Conservation (phyloP, 2,797 vertebrate genomes). For the Eulemur mongoz region DNA sequence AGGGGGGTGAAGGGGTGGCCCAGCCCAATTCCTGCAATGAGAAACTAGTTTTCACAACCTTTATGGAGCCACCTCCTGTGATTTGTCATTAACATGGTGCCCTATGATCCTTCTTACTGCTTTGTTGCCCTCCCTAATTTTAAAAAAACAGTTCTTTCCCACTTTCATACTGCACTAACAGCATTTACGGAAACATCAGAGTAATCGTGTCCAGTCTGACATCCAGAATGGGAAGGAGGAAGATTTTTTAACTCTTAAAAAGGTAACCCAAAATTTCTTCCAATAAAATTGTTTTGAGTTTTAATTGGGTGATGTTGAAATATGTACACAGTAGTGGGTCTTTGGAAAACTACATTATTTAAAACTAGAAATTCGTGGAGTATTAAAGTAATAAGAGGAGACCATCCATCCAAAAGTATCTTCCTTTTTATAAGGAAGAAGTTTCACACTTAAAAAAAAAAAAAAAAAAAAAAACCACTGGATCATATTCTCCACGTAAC, state of each 20-base stretch:
- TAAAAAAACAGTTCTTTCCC: neutral
- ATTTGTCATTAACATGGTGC: conserved; percentile 61
- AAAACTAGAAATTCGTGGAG: neutral
- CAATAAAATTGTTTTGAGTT: neutral
- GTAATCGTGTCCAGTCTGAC: neutral
- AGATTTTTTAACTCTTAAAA: neutral
- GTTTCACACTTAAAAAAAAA: neutral
- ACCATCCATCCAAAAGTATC: neutral
- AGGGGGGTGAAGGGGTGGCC: conserved; percentile 67
- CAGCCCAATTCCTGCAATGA: conserved; percentile 70
- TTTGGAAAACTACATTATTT: neutral
- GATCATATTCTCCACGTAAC: neutral
- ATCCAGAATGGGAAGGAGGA: neutral
- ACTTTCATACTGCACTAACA: neutral
- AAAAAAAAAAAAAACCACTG: neutral
- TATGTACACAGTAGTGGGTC: neutral
- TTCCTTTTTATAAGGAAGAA: conserved; percentile 40
- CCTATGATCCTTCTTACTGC: conserved; percentile 54
- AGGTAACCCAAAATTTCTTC: neutral
- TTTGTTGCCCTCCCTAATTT: conserved; percentile 23
- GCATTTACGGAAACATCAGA: neutral
- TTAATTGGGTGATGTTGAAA: conserved; percentile 18
- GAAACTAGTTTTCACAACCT: conserved; percentile 72
- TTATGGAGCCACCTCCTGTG: conserved; percentile 67
- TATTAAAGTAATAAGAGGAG: neutral